Base-by-base conservation (phyloP, 1,140 invertebrate species). In the Sarcophaga bullata region DNA sequence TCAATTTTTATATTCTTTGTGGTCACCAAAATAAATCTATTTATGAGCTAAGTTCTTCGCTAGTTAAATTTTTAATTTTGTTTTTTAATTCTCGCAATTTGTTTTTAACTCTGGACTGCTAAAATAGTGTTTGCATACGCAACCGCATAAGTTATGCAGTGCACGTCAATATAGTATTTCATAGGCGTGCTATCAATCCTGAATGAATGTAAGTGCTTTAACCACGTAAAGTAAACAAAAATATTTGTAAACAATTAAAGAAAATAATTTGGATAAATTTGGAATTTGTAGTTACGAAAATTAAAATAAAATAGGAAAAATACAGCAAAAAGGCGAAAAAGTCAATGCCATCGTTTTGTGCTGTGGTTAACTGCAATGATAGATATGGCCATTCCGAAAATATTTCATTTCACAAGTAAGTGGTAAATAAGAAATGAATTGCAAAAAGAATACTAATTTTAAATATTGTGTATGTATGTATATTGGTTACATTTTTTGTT, bases 361-460 rank as follows among this genome's bases (percentile, higher is more conserved):
- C 86, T 17, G 88, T 90, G 3, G 83, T 86, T n/a, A 87, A 89
- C 85, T 90, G 88, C 78, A 86, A 85, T 82, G 85, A 89, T 82
- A 90, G 89, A 86, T 90, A 90, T 84, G 86, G 87, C 8, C 88
- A 90, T 80, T 82, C 85, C 6, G 87, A 86, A 50, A 89, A 86
- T 84, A 86, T 90, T 48, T 90, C 88, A 0, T 90, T 90, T 49
- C 88, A 90, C 84, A 88, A 87, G 88, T 89, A 11, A 83, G 75
- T 49, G 46, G 19, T 4, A 13, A 8, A 6, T n/a, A 75, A 47
- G 13, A 80, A 25, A 17, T 47, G 73, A 19, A 25, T 10, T 58
- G 9, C 54, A 83, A n/a, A 50, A 3, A 1, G 50, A 52, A 13
- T 13, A 9, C 50, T 13, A 52, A 9, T 52, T 10, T 13, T 10